Base-by-base conservation (phyloP, 2,888 invertebrate genomes). In the Serripes groenlandicus region DNA sequence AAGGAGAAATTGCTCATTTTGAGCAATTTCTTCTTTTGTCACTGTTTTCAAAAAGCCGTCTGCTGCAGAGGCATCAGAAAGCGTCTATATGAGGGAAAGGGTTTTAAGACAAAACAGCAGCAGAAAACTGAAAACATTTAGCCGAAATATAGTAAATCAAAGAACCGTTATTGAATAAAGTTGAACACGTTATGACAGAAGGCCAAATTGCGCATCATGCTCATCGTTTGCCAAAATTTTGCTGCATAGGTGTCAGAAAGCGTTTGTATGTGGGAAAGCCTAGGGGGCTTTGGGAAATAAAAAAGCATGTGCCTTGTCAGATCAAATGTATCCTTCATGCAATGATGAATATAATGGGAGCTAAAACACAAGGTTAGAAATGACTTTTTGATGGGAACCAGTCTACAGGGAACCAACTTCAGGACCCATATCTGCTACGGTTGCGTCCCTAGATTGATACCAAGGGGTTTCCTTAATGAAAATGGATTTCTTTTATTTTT, bases 281-380 rank as follows among this genome's bases (percentile, higher is more conserved):
- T 37, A 66, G 23, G 15, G 15, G 49, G 21, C 15, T 49, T 49
- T 15, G 21, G 21, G 49, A 15, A 49, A 21, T 21, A 49, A 66
- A 66, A 66, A 42, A 66, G 42, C 66, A 66, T 66, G 66, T 66
- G 37, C 28, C 66, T 42, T 42, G 37, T 42, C 66, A 66, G 42
- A 66, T 66, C 26, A 66, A 37, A 66, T 66, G 66, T 66, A 66
- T 66, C 42, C 42, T 66, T 42, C 42, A 66, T 66, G 42, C 21
- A 23, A 66, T 66, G 66, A 42, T 66, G 42, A 66, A 66, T 66
- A 66, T 66, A 42, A 66, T 42, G 62, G 34, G n/a, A 37, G 66
- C 2, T 11, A 23, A 37, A 26, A 3, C 66, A 42, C 23, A 42
- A 11, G 42, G 23, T 66, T 15, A 23, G 28, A 66, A 42, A 26